Percentiles rank a stretch among this genome's conserved stretches.
These are phyloP conservation scores for Triplophysa bombifrons DNA, from an alignment of 2,797 vertebrate genomes.

Conservation along the genomic window DNA sequence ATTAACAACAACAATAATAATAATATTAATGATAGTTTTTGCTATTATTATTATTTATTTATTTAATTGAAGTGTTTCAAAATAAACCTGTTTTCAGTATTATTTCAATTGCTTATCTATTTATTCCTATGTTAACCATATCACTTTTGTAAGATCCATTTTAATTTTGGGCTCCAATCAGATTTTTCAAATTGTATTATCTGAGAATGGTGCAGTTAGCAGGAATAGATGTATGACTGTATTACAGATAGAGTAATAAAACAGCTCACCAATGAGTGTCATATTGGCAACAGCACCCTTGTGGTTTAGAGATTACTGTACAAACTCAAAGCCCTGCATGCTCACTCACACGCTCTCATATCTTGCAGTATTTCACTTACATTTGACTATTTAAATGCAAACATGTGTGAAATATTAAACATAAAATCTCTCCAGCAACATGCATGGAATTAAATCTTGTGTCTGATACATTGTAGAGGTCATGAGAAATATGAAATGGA, in stretches of 20 bases:
- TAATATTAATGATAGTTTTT: no score
- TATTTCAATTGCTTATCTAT: neutral
- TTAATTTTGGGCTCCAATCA: neutral
- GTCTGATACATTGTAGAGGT: constrained; percentile 24
- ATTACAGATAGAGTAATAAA: constrained; percentile 1
- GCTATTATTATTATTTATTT: no score
- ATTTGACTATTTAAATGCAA: neutral
- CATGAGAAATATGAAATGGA: constrained; percentile 34
- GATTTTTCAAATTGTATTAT: neutral
- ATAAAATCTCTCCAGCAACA: constrained; percentile 2
- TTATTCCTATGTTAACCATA: neutral
- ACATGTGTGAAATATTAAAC: constrained; percentile 18
- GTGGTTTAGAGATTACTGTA: neutral
- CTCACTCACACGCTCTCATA: neutral
- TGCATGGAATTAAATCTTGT: constrained; percentile 11
- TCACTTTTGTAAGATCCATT: neutral
- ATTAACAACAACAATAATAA: no score
- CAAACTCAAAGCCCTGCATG: neutral
- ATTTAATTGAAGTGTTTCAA: no score
- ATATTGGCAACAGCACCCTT: neutral
- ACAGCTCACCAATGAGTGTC: neutral
- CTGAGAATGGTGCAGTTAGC: neutral
- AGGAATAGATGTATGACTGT: neutral
- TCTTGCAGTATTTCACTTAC: neutral
- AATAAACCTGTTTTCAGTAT: no score